Evolutionary conservation across 2,797 vertebrate species (phyloP).

Genomic region (Platalea minor): DNA sequence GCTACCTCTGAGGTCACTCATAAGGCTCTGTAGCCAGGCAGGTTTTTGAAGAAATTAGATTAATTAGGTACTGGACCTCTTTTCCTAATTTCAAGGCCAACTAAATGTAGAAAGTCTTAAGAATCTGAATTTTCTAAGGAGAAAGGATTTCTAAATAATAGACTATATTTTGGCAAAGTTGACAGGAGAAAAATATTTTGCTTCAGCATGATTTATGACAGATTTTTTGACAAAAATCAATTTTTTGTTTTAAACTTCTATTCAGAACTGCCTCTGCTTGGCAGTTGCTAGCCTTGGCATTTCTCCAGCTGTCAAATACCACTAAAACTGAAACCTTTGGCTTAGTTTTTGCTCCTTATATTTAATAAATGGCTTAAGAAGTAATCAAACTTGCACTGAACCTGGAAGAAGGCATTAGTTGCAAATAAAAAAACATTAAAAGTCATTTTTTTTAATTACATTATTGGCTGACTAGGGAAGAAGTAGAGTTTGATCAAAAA

Average conservation of each 20-base stretch:
- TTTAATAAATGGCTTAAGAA: conserved; percentile 37
- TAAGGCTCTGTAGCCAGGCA: not conserved
- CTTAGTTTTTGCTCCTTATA: not conserved
- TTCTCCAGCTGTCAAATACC: not conserved
- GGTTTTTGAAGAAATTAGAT: not conserved
- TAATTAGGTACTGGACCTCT: not conserved
- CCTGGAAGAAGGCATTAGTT: not conserved
- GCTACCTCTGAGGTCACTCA: not conserved
- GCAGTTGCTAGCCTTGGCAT: not conserved
- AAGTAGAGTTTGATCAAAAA: not conserved
- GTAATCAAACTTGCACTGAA: conserved; percentile 2
- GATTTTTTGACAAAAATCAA: conserved; percentile 9
- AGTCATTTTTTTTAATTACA: not conserved
- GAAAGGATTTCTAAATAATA: not conserved
- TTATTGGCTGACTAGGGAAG: not conserved
- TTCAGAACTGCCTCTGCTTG: not conserved
- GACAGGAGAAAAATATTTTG: not conserved
- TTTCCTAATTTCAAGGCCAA: not conserved
- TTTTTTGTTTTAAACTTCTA: conserved; percentile 41
- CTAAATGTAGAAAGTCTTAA: not conserved
- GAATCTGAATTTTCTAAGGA: not conserved
- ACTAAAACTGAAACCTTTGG: not conserved
- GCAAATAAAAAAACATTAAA: not conserved
- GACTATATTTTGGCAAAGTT: not conserved
- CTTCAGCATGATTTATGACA: conserved; percentile 29